phyloP scores from a whole-genome alignment of 2,888 invertebrate species.

The Margaritifera margaritifera region DNA sequence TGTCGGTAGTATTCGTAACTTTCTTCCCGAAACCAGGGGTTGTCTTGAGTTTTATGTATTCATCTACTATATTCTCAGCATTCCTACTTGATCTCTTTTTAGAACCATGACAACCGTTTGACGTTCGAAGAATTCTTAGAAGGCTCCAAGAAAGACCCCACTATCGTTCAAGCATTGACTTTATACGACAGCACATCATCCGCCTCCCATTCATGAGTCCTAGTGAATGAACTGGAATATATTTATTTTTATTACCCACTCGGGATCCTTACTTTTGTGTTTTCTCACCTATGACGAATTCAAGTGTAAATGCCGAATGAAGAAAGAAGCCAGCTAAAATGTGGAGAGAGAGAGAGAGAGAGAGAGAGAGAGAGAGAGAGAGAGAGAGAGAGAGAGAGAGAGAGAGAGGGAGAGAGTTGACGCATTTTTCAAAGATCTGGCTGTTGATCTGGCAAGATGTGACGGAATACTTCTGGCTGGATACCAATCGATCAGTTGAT shows the following conservation, averaged over 20 bases:
- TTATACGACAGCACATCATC: slow-evolving; percentile 71
- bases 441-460: too few relatives aligned
- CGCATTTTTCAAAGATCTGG: too few relatives aligned
- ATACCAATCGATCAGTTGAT: too few relatives aligned
- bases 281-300: not conserved
- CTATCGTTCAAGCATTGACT: slow-evolving; percentile 94
- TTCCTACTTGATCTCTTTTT: slow-evolving; percentile 23
- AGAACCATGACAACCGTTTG: slow-evolving; percentile 95
- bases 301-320: not conserved
- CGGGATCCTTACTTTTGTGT: slow-evolving; percentile 3
- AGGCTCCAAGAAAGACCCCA: slow-evolving; percentile 97
- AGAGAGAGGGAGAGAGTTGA: slow-evolving; percentile 6
- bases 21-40: not conserved
- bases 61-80: too few relatives aligned
- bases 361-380: slow-evolving; percentile 12
- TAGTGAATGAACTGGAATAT: slow-evolving; percentile 2
- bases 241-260: slow-evolving; percentile 1
- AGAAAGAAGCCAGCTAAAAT: slow-evolving; percentile 1
- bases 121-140: slow-evolving; percentile 97
- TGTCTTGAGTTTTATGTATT: too few relatives aligned
- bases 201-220: not conserved
- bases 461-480: too few relatives aligned
- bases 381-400: slow-evolving; percentile 10
- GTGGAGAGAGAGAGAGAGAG: slow-evolving; percentile 6
- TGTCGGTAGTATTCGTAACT: not conserved